Conservation (phyloP, 2,113 vertebrate genomes). For the Bungarus multicinctus region DNA sequence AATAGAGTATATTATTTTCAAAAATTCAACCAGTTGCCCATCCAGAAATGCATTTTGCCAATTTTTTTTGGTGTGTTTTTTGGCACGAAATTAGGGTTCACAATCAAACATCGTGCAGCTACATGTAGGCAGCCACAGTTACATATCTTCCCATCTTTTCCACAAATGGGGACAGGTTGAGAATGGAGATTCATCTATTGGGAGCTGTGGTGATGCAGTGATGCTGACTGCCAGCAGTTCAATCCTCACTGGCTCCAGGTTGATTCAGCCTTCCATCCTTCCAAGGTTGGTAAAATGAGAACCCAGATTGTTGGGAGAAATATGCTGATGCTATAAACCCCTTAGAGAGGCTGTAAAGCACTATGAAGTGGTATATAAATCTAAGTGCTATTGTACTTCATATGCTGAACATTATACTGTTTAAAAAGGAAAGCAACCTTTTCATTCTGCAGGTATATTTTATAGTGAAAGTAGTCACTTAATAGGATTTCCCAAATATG, state of each 20-base stretch:
- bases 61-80: background rate
- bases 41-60: background rate
- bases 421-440: background rate
- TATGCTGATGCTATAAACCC: background rate
- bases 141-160: background rate
- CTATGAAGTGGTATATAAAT: background rate
- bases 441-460: background rate
- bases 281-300: background rate
- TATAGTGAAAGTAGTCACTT: background rate
- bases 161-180: background rate
- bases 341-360: background rate
- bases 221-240: background rate
- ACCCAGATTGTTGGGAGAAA: background rate
- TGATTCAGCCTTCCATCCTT: background rate
- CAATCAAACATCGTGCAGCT: background rate
- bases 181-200: background rate
- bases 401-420: background rate
- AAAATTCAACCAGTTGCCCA: background rate
- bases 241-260: background rate
- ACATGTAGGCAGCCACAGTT: background rate
- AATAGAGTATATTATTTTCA: background rate
- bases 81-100: background rate
- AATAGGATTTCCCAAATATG: background rate
- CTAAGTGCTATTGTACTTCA: background rate
- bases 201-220: background rate